Evolutionary conservation across 1,140 invertebrate genomes (phyloP).

Genomic region (Drosophila murphyi): DNA sequence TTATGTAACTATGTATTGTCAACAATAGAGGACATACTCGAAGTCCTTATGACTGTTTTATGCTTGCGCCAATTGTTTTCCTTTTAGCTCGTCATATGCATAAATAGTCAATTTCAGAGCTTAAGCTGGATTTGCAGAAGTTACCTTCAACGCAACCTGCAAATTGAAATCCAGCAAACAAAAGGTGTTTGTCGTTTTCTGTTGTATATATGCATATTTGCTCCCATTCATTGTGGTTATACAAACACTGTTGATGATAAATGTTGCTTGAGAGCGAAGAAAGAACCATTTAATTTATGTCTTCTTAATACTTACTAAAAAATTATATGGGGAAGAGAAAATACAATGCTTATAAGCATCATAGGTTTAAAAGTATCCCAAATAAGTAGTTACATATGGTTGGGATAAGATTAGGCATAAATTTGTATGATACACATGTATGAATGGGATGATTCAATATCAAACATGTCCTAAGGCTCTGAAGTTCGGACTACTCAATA

Average conservation of each 20-base stretch:
- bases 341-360: no score
- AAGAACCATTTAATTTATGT: no score
- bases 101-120: slow-evolving; percentile 1
- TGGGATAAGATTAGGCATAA: no score
- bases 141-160: no score
- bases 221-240: background rate
- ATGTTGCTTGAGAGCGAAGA: no score
- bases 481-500: background rate
- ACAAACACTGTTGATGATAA: no score
- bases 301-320: no score
- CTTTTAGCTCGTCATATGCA: slow-evolving; percentile 25
- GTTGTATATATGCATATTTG: background rate
- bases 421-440: no score
- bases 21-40: slow-evolving; percentile 41
- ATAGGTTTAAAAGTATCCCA: no score
- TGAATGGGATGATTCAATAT: background rate
- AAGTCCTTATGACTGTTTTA: slow-evolving; percentile 35
- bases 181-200: background rate
- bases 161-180: background rate
- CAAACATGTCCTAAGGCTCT: background rate
- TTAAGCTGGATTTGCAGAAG: background rate
- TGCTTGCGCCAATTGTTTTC: slow-evolving; percentile 31
- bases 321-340: no score
- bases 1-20: slow-evolving; percentile 60
- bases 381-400: no score